Conservation (phyloP, 1,140 invertebrate genomes). For the Diuraphis noxia region DNA sequence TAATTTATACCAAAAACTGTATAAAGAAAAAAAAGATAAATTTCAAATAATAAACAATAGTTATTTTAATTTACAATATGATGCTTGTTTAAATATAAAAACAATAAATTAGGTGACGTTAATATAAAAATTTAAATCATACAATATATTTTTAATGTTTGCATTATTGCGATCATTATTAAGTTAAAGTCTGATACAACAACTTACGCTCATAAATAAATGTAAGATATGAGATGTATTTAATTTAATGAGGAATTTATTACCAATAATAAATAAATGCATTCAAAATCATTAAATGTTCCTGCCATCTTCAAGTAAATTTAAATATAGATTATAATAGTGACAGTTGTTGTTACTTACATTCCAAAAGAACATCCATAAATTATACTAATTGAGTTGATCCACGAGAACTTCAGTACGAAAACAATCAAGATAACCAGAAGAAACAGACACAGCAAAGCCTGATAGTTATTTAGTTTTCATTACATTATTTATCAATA, state of each 20-base stretch:
- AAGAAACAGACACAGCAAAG: not conserved
- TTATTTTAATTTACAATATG: not conserved
- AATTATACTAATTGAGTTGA: not conserved
- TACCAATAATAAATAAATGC: not conserved
- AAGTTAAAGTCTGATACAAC: not conserved
- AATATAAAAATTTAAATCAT: too few relatives aligned
- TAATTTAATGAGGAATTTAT: too few relatives aligned
- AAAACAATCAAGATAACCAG: not conserved
- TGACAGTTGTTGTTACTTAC: not conserved
- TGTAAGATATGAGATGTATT: too few relatives aligned
- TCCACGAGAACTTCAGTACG: not conserved
- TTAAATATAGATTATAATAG: not conserved
- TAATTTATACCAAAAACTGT: conserved; percentile 5
- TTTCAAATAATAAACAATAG: not conserved
- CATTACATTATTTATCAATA: not conserved
- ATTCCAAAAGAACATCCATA: conserved; percentile 16
- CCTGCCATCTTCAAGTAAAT: not conserved
- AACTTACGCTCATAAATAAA: not conserved
- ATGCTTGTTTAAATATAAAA: not conserved
- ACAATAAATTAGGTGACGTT: not conserved
- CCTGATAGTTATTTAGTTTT: not conserved
- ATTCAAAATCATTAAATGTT: not conserved
- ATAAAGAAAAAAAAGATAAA: not conserved
- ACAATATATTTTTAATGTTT: too few relatives aligned
- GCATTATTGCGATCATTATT: not conserved